These are phyloP conservation scores for Arrhopalites spinosus DNA, from an alignment of 2,888 invertebrate genomes.

Conservation along the genomic window DNA sequence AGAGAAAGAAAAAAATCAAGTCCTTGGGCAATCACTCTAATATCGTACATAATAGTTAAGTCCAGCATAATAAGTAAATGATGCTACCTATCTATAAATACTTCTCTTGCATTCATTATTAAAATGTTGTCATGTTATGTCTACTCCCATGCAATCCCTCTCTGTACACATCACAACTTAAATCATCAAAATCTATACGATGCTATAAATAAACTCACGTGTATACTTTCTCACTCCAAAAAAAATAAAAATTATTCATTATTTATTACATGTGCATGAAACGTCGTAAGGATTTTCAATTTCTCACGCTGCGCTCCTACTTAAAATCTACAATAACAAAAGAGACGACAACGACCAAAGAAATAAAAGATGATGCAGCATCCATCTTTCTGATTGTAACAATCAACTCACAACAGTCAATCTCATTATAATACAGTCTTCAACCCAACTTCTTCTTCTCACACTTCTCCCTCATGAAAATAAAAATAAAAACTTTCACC, in stretches of 20 bases:
- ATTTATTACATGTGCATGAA: neutral
- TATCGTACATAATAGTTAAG: too few relatives aligned
- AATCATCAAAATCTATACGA: too few relatives aligned
- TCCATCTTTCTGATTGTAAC: neutral
- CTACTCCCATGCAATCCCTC: too few relatives aligned
- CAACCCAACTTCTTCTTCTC: neutral
- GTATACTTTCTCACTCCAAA: neutral
- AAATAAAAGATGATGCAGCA: neutral
- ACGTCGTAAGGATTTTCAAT: neutral
- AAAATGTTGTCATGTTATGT: too few relatives aligned
- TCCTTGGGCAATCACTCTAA: too few relatives aligned
- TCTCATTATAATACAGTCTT: neutral
- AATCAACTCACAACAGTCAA: constrained; percentile 3
- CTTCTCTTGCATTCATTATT: too few relatives aligned
- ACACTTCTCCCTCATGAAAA: neutral
- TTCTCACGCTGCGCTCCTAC: constrained; percentile 9
- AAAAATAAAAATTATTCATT: neutral
- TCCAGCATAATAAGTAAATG: neutral
- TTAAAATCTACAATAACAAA: neutral
- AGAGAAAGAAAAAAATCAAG: too few relatives aligned
- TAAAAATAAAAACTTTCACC: constrained; percentile 17
- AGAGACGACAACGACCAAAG: neutral
- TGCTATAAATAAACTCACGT: neutral
- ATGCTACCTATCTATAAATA: neutral
- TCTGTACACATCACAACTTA: too few relatives aligned